Evolutionary conservation across 92 coral and sea anemone genomes (phyloP).

Genomic region (Actinostola sp.): DNA sequence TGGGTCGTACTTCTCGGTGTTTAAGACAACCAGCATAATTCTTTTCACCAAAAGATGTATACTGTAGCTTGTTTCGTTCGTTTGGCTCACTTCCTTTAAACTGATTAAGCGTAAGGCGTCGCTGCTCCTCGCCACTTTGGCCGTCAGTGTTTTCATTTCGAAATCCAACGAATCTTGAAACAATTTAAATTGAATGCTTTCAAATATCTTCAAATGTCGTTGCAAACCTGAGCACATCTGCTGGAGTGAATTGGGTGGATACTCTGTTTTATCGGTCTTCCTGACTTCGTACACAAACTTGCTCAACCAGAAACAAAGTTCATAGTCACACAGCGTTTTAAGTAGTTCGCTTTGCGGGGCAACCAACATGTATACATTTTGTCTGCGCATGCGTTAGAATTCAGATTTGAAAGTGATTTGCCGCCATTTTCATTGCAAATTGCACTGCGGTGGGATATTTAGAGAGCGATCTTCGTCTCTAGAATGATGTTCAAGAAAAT

Average conservation of each 20-base stretch:
- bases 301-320: no score
- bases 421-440: no score
- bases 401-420: no score
- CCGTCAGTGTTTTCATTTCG: no score
- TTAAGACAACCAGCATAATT: slow-evolving; percentile 43
- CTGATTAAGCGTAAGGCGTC: slow-evolving; percentile 42
- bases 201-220: slow-evolving; percentile 10
- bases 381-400: no score
- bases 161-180: no score
- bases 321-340: slow-evolving; percentile 10
- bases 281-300: slow-evolving; percentile 11
- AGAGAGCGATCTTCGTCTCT: no score
- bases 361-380: no score
- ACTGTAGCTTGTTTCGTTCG: slow-evolving; percentile 39
- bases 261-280: slow-evolving; percentile 10
- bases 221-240: slow-evolving; percentile 15
- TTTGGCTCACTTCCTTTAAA: slow-evolving; percentile 22
- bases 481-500: no score
- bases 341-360: not conserved
- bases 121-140: slow-evolving; percentile 41
- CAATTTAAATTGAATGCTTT: no score
- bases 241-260: slow-evolving; percentile 9
- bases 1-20: no score
- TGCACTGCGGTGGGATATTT: no score
- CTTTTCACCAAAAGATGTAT: slow-evolving; percentile 52